Evolutionary conservation across 2,888 invertebrate species (phyloP).

Genomic region (Lasioglossum malachurum): DNA sequence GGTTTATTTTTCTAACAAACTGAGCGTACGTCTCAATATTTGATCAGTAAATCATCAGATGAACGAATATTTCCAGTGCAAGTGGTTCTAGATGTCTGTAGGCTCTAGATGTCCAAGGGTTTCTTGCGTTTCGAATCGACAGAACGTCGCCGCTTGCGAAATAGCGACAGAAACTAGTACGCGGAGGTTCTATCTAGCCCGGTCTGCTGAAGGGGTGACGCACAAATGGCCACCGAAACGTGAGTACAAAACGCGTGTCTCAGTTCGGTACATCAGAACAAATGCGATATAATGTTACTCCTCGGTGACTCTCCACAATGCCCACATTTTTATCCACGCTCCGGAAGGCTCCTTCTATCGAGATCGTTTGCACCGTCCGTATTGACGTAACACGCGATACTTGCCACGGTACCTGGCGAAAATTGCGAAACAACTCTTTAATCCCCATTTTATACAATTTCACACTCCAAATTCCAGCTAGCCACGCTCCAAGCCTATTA

Average conservation of each 20-base stretch:
- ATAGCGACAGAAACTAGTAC: not conserved
- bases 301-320: slow-evolving; percentile 64
- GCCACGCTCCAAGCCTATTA: no score
- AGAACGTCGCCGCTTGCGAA: not conserved
- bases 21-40: not conserved
- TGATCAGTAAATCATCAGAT: no score
- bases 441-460: not conserved
- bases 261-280: slow-evolving; percentile 72
- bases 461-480: no score
- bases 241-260: slow-evolving; percentile 68
- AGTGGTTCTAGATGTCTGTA: not conserved
- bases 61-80: not conserved
- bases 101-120: not conserved
- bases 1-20: not conserved
- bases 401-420: slow-evolving; percentile 25
- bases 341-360: slow-evolving; percentile 65
- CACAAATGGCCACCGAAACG: slow-evolving; percentile 67
- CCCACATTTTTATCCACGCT: slow-evolving; percentile 66
- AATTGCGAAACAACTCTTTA: slow-evolving; percentile 19
- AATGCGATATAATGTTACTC: slow-evolving; percentile 72
- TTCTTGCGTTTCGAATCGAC: not conserved
- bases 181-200: not conserved
- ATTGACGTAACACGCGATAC: slow-evolving; percentile 46
- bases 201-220: slow-evolving; percentile 41
- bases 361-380: slow-evolving; percentile 38